These are phyloP conservation scores for Capromys pilorides DNA, from an alignment of 2,797 vertebrate species.

Conservation along the genomic window DNA sequence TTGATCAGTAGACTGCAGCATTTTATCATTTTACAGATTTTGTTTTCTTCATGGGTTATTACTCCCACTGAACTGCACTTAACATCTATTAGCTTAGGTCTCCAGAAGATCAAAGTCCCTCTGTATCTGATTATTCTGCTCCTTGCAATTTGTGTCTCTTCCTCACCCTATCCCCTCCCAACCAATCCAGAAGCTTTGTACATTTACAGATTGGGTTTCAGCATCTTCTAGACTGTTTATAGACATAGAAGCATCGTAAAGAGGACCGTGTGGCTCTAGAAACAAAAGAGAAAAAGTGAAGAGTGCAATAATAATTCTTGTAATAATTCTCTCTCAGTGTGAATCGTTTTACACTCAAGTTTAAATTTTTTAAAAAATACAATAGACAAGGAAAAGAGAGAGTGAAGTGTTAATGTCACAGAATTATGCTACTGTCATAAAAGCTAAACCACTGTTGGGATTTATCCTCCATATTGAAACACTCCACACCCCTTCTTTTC, in stretches of 20 bases:
- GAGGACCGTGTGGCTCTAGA: conserved; percentile 37
- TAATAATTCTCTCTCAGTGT: conserved; percentile 53
- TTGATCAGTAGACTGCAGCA: conserved; percentile 82
- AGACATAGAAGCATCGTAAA: conserved; percentile 73
- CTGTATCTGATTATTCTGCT: conserved; percentile 81
- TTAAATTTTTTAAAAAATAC: conserved; percentile 59
- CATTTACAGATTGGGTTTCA: conserved; percentile 77
- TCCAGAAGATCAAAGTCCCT: conserved; percentile 82
- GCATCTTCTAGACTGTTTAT: conserved; percentile 67
- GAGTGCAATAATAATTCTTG: conserved; percentile 46
- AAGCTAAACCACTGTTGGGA: conserved; percentile 44
- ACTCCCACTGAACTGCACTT: conserved; percentile 84
- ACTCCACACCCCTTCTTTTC: background rate
- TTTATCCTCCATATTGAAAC: conserved; percentile 50
- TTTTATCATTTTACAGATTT: conserved; percentile 84
- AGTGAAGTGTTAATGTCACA: background rate
- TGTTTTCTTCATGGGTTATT: conserved; percentile 84
- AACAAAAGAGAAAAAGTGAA: conserved; percentile 60
- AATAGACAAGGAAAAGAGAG: background rate
- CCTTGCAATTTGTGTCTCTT: conserved; percentile 73
- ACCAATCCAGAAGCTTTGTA: conserved; percentile 61
- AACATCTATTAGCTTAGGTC: conserved; percentile 83
- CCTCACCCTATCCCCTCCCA: conserved; percentile 11
- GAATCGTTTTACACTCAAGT: conserved; percentile 43
- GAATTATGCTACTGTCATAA: conserved; percentile 28